Base-by-base conservation (phyloP, 2,113 vertebrate genomes). In the Lota lota region DNA sequence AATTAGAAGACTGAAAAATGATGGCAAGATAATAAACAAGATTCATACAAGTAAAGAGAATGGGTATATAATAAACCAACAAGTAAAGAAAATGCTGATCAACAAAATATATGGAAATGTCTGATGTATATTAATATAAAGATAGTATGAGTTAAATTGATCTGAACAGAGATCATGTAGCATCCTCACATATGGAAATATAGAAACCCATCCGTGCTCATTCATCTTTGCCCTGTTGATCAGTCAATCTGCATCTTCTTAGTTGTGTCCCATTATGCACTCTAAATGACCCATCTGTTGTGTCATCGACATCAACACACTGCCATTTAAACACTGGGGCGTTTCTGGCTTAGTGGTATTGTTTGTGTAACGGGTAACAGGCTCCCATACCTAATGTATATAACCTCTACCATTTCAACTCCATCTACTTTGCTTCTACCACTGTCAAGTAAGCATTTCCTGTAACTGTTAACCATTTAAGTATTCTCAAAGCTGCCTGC, bases 391-490 rank as follows among this genome's bases (percentile, higher is more conserved):
- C 40, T 47, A 47, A 47, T 47, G 10, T 47, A 47, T 47, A 8
- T 5, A 5, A 62, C 59, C 60, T 16, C 69, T 67, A 74, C 72
- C 63, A 15, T 22, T 61, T 70, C n/a, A 66, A 65, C 57, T 71
- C 33, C 47, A 24, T 73, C 57, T 28, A 18, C 67, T 68, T 60
- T 69, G 50, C 73, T 75, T 24, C 36, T 18, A 12, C 40, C 40
- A 10, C 40, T 47, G 33, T 18, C 19, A 20, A 51, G 63, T 0
- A 0, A 61, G 61, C 62, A 67, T 78, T 83, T 83, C 73, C 79
- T 65, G 69, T 66, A 47, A n/a, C 64, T 51, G 73, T 79, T 79
- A 82, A 78, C 63, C 61, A 81, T 80, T 72, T 21, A 59, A 77
- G 67, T 74, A 64, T 84, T 75, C 75, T 85, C 54, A 75, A 17